Evolutionary conservation across 1,140 invertebrate species (phyloP), one percentile per base, ranked within the genome.

Genomic region (Pteromalus puparum): DNA sequence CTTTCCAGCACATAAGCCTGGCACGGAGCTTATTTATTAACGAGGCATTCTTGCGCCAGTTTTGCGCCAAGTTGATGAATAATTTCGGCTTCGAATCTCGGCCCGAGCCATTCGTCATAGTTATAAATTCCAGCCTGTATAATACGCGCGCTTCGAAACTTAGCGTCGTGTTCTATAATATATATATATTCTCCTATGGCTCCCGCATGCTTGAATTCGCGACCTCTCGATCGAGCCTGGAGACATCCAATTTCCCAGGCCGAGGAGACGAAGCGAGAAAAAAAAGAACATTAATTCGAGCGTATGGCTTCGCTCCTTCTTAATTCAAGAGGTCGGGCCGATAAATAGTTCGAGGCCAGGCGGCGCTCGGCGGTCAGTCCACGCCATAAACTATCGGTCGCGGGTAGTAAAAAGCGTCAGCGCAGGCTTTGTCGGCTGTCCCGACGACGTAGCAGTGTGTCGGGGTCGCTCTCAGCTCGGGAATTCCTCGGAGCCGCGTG

Each of bases 331-430:
- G 61, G 42, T 13, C 53, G 24, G 21, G 21, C 28, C 61, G 77
- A 72, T 72, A 83, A 83, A n/a, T n/a, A 72, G 26, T 78, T 70
- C 9, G 42, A 61, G 67, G 13, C 18, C 24, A 12, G 7, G 21
- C 42, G 18, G n/a, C 26, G 15, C 26, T 4, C 0, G 12, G 15
- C 76, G 53, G 61, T 21, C 15, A 67, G 9, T 67, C 15, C n/a
- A 18, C 73, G 76, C 68, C 70, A 81, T 81, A 81, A 79, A 85
- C 74, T 85, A 85, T 85, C 72, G 83, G 80, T 70, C 67, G 53
- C 53, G 53, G 34, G 83, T 81, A 74, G 80, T 85, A 81, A 85
- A 85, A 85, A 70, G 67, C 24, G 26, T 10, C 18, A 26, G 24
- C 0, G 38, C 38, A n/a, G 24, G 67, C 67, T 70, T 70, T 70